Base-by-base conservation (phyloP, 2,888 invertebrate genomes). In the Mythimna albipuncta region DNA sequence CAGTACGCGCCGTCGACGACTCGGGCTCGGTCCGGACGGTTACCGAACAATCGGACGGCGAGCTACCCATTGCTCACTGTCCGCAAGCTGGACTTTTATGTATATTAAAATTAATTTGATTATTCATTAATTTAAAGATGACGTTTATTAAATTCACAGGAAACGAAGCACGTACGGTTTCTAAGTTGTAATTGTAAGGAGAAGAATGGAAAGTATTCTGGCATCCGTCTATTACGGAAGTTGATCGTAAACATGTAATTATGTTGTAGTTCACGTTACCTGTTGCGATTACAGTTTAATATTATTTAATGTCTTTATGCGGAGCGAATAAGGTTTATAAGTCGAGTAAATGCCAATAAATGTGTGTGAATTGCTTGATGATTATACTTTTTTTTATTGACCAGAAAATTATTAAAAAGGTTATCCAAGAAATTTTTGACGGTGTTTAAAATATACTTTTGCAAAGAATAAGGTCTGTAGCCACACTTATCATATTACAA, bases 171-270 rank as follows among this genome's bases (percentile, higher is more conserved):
- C 58, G 58, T 54, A 63, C 50, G n/a, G 64, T 75, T 75, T 69
- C 64, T 47, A 59, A 64, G 63, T 70, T 35, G 35, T 61, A 80
- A 75, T 69, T 19, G n/a, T 58, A 72, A 64, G 65, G 47, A 75
- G 77, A 76, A 81, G 72, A 83, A 86, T 77, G 69, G 81, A 84
- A 83, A 86, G 81, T 81, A 77, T 79, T 71, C 72, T 64, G 69
- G 66, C 64, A 79, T 75, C 74, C 77, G 76, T 73, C 63, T 72
- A 59, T 67, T 72, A 71, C 81, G 85, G 87, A 83, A 81, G 79
- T 85, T 38, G 54, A 38, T 74, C 77, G 73, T 83, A 75, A 81
- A 86, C 81, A 69, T 78, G 65, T 75, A 78, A 85, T 85, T 85
- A 86, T 75, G 76, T 72, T 81, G 76, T 77, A 73, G 66, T 76